These are phyloP conservation scores for Gisinianus flammeolus DNA, from an alignment of 2,888 invertebrate genomes.

Conservation along the genomic window DNA sequence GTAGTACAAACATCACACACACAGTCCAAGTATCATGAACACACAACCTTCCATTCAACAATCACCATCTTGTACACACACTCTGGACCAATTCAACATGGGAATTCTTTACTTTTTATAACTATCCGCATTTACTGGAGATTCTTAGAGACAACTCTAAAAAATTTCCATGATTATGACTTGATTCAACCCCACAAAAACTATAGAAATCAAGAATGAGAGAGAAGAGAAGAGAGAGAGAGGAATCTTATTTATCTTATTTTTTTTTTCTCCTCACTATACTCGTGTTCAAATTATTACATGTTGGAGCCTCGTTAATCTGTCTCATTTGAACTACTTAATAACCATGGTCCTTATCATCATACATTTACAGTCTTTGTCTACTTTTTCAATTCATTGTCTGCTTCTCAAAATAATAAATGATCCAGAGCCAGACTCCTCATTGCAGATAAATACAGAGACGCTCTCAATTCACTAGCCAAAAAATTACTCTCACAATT, in stretches of 20 bases:
- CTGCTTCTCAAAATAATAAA: not conserved
- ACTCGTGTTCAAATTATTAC: too few relatives aligned
- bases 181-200: slow-evolving; percentile 15
- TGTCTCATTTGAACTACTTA: not conserved
- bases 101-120: not conserved
- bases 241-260: not conserved
- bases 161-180: slow-evolving; percentile 16
- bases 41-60: not conserved
- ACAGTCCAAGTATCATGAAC: slow-evolving; percentile 9
- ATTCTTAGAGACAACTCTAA: not conserved
- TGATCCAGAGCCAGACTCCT: not conserved
- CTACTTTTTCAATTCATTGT: not conserved
- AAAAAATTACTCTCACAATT: not conserved
- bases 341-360: not conserved
- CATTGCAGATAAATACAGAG: not conserved
- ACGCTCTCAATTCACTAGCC: not conserved
- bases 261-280: not conserved
- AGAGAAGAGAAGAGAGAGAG: not conserved
- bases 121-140: not conserved
- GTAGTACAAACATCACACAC: not conserved
- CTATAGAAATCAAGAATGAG: slow-evolving; percentile 18
- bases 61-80: not conserved
- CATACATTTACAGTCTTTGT: not conserved
- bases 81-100: not conserved
- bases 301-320: not conserved